A percentile compares a stretch with the other conserved stretches of the same genome.
phyloP scores from a whole-genome alignment of 2,113 vertebrate species.

The Erinaceus europaeus region DNA sequence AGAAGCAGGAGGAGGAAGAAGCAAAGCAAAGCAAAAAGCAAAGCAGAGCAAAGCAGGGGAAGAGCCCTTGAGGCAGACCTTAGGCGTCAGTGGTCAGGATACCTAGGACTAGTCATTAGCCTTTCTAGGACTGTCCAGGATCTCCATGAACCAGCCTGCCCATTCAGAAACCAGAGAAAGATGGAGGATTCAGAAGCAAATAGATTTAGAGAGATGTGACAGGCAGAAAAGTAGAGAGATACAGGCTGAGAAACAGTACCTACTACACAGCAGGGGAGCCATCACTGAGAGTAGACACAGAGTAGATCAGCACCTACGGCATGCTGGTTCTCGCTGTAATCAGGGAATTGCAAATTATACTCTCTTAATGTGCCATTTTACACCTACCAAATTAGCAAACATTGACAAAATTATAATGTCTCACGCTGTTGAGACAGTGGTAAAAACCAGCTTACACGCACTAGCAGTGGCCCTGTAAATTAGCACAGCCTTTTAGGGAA shows the following conservation, averaged over 20 bases:
- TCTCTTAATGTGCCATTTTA: not conserved
- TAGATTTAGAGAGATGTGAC: not conserved
- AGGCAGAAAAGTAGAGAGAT: not conserved
- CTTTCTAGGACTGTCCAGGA: not conserved
- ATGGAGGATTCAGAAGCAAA: not conserved
- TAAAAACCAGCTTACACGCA: constrained; percentile 28
- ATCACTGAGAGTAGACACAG: not conserved
- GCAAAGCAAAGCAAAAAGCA: too few relatives aligned
- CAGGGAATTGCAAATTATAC: not conserved
- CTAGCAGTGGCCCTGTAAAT: not conserved
- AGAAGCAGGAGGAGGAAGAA: too few relatives aligned
- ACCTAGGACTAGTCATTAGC: not conserved
- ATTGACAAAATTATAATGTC: constrained; percentile 35
- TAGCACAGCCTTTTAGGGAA: constrained; percentile 7
- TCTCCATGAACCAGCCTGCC: not conserved
- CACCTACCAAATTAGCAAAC: constrained; percentile 58
- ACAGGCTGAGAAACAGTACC: not conserved
- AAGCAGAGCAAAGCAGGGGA: not conserved
- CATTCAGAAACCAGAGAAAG: not conserved
- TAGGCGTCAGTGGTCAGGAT: not conserved
- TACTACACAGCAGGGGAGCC: not conserved
- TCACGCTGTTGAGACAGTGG: not conserved
- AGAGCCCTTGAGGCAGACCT: not conserved
- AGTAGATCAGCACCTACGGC: not conserved
- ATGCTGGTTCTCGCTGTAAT: not conserved